Percentiles rank a stretch among this genome's conserved stretches.
Evolutionary conservation across 2,113 vertebrate genomes (phyloP).

Genomic region (Cisticola juncidis): DNA sequence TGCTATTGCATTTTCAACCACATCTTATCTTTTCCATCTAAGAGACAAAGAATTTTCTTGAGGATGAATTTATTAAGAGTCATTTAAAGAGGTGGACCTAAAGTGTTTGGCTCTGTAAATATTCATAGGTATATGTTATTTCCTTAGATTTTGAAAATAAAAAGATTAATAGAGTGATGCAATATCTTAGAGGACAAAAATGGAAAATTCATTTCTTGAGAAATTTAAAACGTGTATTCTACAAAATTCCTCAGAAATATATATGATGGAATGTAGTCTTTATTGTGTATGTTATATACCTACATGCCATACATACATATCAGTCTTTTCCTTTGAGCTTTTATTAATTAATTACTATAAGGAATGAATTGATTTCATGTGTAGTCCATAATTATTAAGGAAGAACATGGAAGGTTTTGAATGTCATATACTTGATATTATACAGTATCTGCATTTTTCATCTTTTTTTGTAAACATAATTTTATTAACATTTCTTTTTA

Average conservation of each 20-base stretch:
- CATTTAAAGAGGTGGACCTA: background rate
- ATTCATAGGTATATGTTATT: background rate
- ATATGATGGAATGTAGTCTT: background rate
- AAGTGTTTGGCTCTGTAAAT: background rate
- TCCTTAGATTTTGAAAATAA: background rate
- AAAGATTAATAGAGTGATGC: background rate
- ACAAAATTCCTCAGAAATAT: background rate
- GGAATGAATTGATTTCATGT: background rate
- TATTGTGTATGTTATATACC: background rate
- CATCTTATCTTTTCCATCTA: background rate
- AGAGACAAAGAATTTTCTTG: background rate
- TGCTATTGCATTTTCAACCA: background rate
- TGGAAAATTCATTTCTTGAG: background rate
- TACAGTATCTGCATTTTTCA: background rate
- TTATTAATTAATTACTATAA: background rate
- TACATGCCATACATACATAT: background rate
- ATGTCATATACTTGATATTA: background rate
- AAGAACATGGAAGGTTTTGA: background rate
- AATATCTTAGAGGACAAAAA: background rate
- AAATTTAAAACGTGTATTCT: background rate
- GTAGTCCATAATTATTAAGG: background rate
- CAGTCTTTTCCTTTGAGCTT: background rate
- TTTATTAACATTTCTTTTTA: background rate
- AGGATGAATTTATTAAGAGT: background rate
- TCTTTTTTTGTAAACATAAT: background rate